Evolutionary conservation across 2,797 vertebrate genomes (phyloP).

Genomic region (Danio aesculapii): DNA sequence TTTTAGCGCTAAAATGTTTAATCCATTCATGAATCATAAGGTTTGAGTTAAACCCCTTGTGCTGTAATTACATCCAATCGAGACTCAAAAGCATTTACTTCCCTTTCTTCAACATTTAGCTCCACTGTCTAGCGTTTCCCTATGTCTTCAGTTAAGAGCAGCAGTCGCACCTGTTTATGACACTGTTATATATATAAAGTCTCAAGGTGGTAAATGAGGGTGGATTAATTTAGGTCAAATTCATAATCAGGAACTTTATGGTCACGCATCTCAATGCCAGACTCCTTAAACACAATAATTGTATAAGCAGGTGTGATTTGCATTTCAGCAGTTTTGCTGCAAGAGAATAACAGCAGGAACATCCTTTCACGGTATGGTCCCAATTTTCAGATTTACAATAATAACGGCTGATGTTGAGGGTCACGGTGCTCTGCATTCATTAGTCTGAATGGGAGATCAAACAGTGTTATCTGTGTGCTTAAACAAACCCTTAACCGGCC

Average conservation of each 20-base stretch:
- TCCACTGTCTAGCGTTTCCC: neutral
- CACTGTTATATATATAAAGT: neutral
- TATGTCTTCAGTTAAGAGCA: neutral
- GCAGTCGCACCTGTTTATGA: neutral
- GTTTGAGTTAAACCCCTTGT: slow-evolving; percentile 2
- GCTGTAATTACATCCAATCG: neutral
- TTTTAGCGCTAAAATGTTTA: slow-evolving; percentile 4
- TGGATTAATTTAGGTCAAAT: neutral
- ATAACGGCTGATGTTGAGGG: neutral
- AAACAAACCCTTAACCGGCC: neutral
- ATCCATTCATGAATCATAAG: neutral
- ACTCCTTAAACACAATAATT: neutral
- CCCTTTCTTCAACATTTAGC: neutral
- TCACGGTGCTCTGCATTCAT: slow-evolving; percentile 14
- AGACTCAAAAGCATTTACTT: slow-evolving; percentile 1
- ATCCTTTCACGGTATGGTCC: neutral
- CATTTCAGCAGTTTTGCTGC: neutral
- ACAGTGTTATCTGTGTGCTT: slow-evolving; percentile 10
- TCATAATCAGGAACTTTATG: neutral
- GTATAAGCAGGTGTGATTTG: neutral
- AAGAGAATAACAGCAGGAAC: slow-evolving; percentile 9
- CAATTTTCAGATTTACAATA: slow-evolving; percentile 2
- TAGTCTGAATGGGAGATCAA: slow-evolving; percentile 12
- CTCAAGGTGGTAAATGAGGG: neutral
- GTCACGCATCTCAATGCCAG: neutral